Evolutionary conservation across 1,140 invertebrate genomes (phyloP), one percentile per base, ranked within the genome.

Genomic region (Leptinotarsa defecta): DNA sequence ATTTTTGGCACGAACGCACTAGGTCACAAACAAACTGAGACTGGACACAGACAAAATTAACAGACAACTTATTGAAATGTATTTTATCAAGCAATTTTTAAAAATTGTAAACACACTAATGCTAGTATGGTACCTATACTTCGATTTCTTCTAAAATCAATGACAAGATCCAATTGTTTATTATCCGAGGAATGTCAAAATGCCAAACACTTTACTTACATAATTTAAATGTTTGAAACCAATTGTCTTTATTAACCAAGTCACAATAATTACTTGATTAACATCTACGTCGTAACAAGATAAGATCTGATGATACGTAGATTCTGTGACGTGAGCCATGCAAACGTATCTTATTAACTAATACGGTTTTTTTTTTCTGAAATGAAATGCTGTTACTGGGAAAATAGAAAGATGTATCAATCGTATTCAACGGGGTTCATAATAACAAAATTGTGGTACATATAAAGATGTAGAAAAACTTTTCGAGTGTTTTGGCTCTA

Each of bases 11-110:
- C 52, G 52, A 57, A 57, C 52, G 52, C 52, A 19, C 52, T 57
- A 17, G 15, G 52, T 57, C 52, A 57, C 15, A 57, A 57, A 57
- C 52, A 15, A 15, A 57, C 52, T 57, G 15, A 17, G 52, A 57
- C 52, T 57, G 52, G 52, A 17, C 52, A 19, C 52, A 4, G 52
- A 57, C 13, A 13, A 57, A 13, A 57, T 57, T 57, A 57, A 57
- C 52, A 57, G 52, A 57, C 52, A 57, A 57, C 52, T 57, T n/a
- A 57, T 57, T 57, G 52, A 57, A 57, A 57, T 57, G 52, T 57
- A 19, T 57, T 57, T 57, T 57, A 57, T 57, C 52, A 57, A 57
- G 52, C n/a, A 15, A 57, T 57, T 57, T 57, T 57, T 6, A 19
- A 57, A 57, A 57, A 57, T 13, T 57, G 17, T n/a, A 57, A 57